Evolutionary conservation across 2,888 invertebrate genomes (phyloP), one percentile per base, ranked within the genome.

Genomic region (Drosophila testacea): DNA sequence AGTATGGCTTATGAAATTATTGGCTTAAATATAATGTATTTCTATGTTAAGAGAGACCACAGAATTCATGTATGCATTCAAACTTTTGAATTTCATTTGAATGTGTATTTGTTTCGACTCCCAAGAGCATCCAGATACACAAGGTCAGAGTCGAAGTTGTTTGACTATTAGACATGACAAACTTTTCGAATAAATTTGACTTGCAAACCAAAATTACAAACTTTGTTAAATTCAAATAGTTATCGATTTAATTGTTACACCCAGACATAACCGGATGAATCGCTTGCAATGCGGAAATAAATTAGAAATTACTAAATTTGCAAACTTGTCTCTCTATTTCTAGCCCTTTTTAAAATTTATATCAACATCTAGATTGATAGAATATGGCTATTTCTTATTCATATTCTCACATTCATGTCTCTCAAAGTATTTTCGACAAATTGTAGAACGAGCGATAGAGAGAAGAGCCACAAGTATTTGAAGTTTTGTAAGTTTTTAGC

Each of bases 131-230:
- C 11, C 22, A 11, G 34, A 11, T 6, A 27, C 1, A 46, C 27
- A 28, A 38, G 27, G 46, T 36, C 46, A 57, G 27, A 54, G 34
- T 2, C 13, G 13, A 27, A 63, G 13, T 63, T 57, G 38, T 38
- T 54, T 47, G 52, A 54, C 54, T 30, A 46, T 52, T 65, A 52
- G 50, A 28, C 36, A 60, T 28, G 46, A 44, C 32, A 36, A 66
- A 66, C 54, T 66, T 66, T 66, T 48, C 34, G 47, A 61, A 66
- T 66, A 66, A 66, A 66, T 66, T 61, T 47, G 34, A 32, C 34
- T 36, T 34, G 60, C 38, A 44, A 39, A 36, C 38, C 47, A 54
- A 48, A 60, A 50, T 30, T 41, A 44, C 28, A 59, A 50, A 50
- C 28, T 64, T 56, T 41, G 56, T 39, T 11, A 47, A 55, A 61